Evolutionary conservation across 2,797 vertebrate species (phyloP), one percentile per base, ranked within the genome.

Genomic region (Schizothorax lantsangensis): DNA sequence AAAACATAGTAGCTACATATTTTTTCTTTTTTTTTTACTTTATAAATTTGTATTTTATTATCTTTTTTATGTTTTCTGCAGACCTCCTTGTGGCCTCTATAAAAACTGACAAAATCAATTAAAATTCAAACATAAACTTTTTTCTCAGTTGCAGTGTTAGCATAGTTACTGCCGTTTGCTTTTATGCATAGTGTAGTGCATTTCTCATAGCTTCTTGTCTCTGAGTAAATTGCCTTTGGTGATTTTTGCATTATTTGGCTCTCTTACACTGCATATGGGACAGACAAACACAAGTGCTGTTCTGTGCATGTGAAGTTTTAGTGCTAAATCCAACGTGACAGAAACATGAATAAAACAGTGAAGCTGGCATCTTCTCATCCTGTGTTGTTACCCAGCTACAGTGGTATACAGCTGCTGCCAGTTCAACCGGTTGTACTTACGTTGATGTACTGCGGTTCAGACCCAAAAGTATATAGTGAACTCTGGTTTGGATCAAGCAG

Each of bases 261-360:
- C 15, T 79, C 23, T 12, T 64, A 43, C 9, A 12, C 2, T 45
- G 57, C 57, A 45, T 80, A n/a, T 45, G 38, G 59, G 78, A n/a
- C 40, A 64, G 57, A 64, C 78, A 45, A 64, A 79, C 57, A 17
- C 23, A 79, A 64, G 57, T 30, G 57, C 59, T 45, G 40, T 80
- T 80, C 57, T 80, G 57, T 47, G 57, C 40, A 45, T 64, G 57
- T 64, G 78, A 45, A 80, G 57, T 45, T 80, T 64, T 33, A 30
- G 38, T 45, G 57, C 57, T 47, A 80, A 64, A 80, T 64, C n/a
- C 57, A 80, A 80, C 57, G 1, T 80, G 78, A 64, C 57, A 33
- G 57, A 80, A 80, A 80, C 78, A 64, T 80, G 57, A 80, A 80
- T 80, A 64, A 80, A 80, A 80, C 78, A 80, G 57, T 80, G 78